Conservation (phyloP, 2,797 vertebrate species). For the Brachyrhaphis roseni region DNA sequence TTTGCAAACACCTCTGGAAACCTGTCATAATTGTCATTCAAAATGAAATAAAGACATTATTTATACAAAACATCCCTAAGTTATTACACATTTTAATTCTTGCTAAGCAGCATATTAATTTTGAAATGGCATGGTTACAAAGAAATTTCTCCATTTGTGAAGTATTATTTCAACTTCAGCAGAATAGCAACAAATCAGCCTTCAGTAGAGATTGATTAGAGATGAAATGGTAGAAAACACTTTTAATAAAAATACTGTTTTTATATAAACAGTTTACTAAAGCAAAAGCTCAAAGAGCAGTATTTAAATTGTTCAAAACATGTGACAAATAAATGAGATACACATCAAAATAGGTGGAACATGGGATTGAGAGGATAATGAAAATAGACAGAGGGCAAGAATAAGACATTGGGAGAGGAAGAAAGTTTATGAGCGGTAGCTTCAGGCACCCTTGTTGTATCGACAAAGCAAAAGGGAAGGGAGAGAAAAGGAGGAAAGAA, state of each 20-base stretch:
- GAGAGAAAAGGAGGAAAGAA: slow-evolving; percentile 10
- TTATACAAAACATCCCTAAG: neutral
- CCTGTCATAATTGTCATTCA: neutral
- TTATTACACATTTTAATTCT: neutral
- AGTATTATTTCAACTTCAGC: neutral
- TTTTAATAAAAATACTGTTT: neutral
- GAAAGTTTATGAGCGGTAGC: slow-evolving; percentile 55
- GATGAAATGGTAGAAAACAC: neutral
- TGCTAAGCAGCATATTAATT: neutral
- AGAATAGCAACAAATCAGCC: neutral
- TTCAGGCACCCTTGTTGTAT: slow-evolving; percentile 43
- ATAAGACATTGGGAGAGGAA: slow-evolving; percentile 46
- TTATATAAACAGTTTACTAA: neutral
- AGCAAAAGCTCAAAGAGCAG: neutral
- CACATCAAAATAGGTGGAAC: slow-evolving; percentile 26
- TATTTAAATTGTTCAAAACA: neutral
- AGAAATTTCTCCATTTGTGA: neutral
- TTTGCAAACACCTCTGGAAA: neutral
- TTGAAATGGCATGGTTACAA: neutral
- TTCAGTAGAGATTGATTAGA: neutral
- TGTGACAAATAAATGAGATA: slow-evolving; percentile 15
- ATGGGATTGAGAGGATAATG: slow-evolving; percentile 26
- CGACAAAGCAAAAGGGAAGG: slow-evolving; percentile 41
- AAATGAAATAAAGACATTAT: neutral
- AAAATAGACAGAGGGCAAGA: slow-evolving; percentile 36